Base-by-base conservation (phyloP, 2,797 vertebrate species). In the Centropyge bicolor region DNA sequence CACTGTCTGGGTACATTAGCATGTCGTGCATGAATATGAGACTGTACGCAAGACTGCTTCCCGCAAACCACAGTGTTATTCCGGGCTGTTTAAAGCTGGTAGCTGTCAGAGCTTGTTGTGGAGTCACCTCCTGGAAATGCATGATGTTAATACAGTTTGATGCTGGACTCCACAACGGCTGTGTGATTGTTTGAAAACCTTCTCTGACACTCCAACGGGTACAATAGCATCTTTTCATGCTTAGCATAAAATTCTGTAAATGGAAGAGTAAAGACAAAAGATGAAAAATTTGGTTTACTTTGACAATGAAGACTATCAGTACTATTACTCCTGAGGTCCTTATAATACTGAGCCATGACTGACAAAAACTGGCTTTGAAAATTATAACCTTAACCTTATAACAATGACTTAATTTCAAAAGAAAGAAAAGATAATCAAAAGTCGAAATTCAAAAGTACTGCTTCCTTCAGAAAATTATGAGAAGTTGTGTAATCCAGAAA, bases 1-100 rank as follows among this genome's bases (percentile, higher is more conserved):
- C 51, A 22, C 57, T 56, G 64, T 79, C 74, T 38, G 66, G 40
- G 40, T 20, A 62, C 79, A 74, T 85, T 76, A 83, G 59, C 67
- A 66, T 73, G 69, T 59, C 24, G 35, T 76, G 74, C 75, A 76
- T 79, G 76, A 63, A 52, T 6, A 63, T 62, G 70, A 82, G 74
- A 46, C 27, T 74, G 46, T 17, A 64, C 14, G 76, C 69, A 57
- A 80, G 76, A 51, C 49, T 61, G 75, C 69, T 41, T 71, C 61
- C 56, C n/a, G 20, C 55, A 74, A 61, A 67, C 46, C 22, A 13
- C 70, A 24, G 35, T 14, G 80, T 67, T 71, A 69, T 62, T 55
- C 24, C 57, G 51, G 68, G 51, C 57, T 60, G 54, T 56, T 79
- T 54, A 59, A 65, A 79, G 74, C 79, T 38, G 75, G 38, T 67